Evolutionary conservation across 2,113 vertebrate genomes (phyloP).

Genomic region (Acrocephalus arundinaceus): DNA sequence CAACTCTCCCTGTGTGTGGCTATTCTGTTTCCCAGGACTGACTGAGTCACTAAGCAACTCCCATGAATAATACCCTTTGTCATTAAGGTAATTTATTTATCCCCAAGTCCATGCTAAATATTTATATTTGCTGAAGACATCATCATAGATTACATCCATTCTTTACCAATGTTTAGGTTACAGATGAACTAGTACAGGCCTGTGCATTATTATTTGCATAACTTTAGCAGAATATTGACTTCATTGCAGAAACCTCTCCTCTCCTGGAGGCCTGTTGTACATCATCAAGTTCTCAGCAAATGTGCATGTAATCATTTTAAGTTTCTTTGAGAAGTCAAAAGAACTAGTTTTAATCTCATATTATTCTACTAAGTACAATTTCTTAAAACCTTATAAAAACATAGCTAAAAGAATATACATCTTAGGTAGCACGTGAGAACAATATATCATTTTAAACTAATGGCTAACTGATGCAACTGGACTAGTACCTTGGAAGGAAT

Average conservation of each 20-base stretch:
- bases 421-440: not conserved
- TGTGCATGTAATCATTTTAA: not conserved
- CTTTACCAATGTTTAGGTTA: slow-evolving; percentile 10
- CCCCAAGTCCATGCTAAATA: slow-evolving; percentile 22
- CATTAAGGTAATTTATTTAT: slow-evolving; percentile 42
- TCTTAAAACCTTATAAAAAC: not conserved
- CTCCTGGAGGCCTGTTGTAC: not conserved
- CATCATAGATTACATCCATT: slow-evolving; percentile 14
- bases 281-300: not conserved
- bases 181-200: slow-evolving; percentile 17
- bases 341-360: not conserved
- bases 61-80: not conserved
- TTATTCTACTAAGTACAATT: not conserved
- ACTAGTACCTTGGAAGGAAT: slow-evolving; percentile 68
- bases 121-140: slow-evolving; percentile 43
- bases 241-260: not conserved
- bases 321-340: not conserved
- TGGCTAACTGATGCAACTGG: not conserved
- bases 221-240: not conserved
- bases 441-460: not conserved
- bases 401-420: not conserved
- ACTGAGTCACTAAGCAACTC: slow-evolving; percentile 27
- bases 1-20: not conserved
- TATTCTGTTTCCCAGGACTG: slow-evolving; percentile 31
- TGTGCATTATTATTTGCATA: slow-evolving; percentile 19